phyloP scores from a whole-genome alignment of 2,888 invertebrate genomes.

The Calliphora vomitoria region DNA sequence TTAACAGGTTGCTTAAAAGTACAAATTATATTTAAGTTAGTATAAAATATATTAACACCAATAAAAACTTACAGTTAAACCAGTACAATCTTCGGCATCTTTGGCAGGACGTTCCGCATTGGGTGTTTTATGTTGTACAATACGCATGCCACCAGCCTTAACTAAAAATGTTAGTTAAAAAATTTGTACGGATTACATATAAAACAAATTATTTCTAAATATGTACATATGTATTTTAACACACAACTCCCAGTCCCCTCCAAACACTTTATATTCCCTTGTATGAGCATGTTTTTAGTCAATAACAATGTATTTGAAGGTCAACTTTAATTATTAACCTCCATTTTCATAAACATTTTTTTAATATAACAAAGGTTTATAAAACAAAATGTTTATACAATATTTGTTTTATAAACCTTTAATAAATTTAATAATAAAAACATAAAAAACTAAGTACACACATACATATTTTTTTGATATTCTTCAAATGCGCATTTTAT shows the following conservation, averaged over 20 bases:
- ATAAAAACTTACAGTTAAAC: constrained; percentile 87
- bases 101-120: constrained; percentile 88
- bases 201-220: not conserved
- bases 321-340: constrained; percentile 30
- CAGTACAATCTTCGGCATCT: constrained; percentile 90
- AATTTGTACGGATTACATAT: constrained; percentile 33
- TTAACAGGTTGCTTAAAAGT: constrained; percentile 82
- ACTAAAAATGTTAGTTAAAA: constrained; percentile 85
- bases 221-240: not conserved
- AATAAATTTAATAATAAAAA: not conserved
- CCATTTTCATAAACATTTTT: no score
- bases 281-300: not conserved
- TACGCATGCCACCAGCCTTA: constrained; percentile 96
- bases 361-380: no score
- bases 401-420: no score
- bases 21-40: not conserved
- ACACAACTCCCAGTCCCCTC: not conserved
- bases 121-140: constrained; percentile 93
- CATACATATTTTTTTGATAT: not conserved
- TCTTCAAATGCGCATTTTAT: constrained; percentile 54
- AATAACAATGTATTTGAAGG: constrained; percentile 45
- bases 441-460: not conserved
- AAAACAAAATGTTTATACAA: no score
- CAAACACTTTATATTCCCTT: not conserved
- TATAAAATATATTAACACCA: not conserved